Evolutionary conservation across 1,140 invertebrate species (phyloP).

Genomic region (Dermatophagoides farinae): DNA sequence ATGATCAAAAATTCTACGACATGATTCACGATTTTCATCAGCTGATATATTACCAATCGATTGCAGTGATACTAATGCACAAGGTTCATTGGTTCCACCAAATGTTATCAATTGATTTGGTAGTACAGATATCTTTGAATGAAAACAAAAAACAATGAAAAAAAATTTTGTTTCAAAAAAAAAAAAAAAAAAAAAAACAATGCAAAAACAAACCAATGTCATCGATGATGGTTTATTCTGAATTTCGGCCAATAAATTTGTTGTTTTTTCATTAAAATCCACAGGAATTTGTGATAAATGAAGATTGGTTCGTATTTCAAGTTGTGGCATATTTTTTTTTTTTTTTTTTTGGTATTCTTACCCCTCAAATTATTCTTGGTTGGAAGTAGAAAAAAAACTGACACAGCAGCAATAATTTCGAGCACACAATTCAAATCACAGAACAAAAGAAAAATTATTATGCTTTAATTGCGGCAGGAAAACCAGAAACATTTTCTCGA

Average conservation of each 20-base stretch:
- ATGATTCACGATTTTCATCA: constrained; percentile 1
- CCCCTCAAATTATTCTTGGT: too few relatives aligned
- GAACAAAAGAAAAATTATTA: too few relatives aligned
- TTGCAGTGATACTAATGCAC: neutral
- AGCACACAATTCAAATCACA: too few relatives aligned
- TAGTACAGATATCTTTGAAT: neutral
- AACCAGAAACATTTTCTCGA: too few relatives aligned
- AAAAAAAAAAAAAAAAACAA: neutral
- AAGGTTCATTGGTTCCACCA: constrained; percentile 3
- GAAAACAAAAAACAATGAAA: neutral
- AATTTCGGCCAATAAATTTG: neutral
- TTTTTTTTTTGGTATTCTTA: too few relatives aligned
- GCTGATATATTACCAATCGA: neutral
- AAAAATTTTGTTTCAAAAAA: neutral
- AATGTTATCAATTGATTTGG: constrained; percentile 5
- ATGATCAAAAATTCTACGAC: neutral
- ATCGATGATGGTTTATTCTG: neutral
- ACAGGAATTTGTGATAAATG: constrained; percentile 6
- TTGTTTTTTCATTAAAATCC: constrained; percentile 6
- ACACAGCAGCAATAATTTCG: too few relatives aligned
- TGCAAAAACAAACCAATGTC: neutral
- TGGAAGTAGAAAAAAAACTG: too few relatives aligned
- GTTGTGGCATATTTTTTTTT: neutral
- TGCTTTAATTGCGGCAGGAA: too few relatives aligned
- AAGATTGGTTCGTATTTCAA: neutral